phyloP scores from a whole-genome alignment of 2,888 invertebrate genomes.

The Euproctis similis region DNA sequence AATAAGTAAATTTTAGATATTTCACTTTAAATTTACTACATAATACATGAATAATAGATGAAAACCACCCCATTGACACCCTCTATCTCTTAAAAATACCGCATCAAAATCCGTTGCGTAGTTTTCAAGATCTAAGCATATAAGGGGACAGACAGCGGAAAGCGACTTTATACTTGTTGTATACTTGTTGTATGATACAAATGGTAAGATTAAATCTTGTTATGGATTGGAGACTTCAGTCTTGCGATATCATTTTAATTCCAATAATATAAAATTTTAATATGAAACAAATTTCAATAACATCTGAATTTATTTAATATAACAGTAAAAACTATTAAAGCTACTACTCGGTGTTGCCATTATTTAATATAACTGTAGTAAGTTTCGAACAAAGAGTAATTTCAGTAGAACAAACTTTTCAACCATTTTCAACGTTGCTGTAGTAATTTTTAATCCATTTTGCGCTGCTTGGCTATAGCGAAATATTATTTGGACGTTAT shows the following conservation, averaged over 20 bases:
- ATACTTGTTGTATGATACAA: no score
- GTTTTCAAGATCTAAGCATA: no score
- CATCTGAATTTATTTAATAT: conserved; percentile 2
- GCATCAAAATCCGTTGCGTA: no score
- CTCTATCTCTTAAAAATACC: no score
- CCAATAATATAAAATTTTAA: conserved; percentile 6
- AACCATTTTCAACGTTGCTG: conserved; percentile 23
- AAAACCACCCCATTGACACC: no score
- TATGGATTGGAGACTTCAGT: conserved; percentile 6
- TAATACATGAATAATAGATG: no score
- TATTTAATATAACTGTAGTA: conserved; percentile 1
- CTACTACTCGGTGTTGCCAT: conserved; percentile 1
- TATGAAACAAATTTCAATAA: conserved; percentile 3
- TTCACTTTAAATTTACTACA: no score
- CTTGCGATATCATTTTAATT: conserved; percentile 3
- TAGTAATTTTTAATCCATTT: conserved; percentile 28
- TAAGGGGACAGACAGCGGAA: no score
- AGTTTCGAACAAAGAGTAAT: conserved; percentile 4
- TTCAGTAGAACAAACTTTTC: conserved; percentile 13
- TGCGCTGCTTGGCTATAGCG: conserved; percentile 29
- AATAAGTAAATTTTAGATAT: no score
- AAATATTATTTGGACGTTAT: conserved; percentile 53
- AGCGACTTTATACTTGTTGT: no score
- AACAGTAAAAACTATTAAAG: conserved; percentile 5
- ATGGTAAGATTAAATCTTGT: no score